A percentile compares a stretch with the other conserved stretches of the same genome.
Conservation (phyloP, 1,140 invertebrate species). For the Stenopsyche tienmushanensis region DNA sequence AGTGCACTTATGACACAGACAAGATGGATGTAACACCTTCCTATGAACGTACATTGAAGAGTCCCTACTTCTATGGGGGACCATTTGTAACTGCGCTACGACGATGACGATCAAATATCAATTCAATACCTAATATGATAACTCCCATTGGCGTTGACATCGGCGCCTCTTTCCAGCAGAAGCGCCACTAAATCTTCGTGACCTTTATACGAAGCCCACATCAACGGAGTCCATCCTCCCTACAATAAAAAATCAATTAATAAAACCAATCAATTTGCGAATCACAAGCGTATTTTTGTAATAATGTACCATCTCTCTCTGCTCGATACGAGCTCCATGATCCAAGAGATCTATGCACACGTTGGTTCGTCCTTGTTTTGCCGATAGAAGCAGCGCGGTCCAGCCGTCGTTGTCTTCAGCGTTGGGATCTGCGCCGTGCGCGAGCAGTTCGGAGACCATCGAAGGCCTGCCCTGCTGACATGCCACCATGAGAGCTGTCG, state of each 20-base stretch:
- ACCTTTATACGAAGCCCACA: constrained; percentile 98
- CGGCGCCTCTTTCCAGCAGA: constrained; percentile 85
- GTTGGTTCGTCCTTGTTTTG: constrained; percentile 85
- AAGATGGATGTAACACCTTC: no score
- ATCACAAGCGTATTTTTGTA: constrained; percentile 9
- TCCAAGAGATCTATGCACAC: constrained; percentile 83
- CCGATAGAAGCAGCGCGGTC: constrained; percentile 86
- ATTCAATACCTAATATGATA: constrained; percentile 83
- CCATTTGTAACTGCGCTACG: no score
- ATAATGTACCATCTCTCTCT: constrained; percentile 81
- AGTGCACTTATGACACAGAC: no score
- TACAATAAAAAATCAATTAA: constrained; percentile 46
- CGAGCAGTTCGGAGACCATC: constrained; percentile 81
- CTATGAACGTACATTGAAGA: no score
- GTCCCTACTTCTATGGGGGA: no score
- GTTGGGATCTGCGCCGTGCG: constrained; percentile 85
- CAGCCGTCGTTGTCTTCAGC: constrained; percentile 93
- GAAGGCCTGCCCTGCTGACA: constrained; percentile 75
- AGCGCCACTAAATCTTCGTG: constrained; percentile 75
- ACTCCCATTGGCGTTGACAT: constrained; percentile 94
- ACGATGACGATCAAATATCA: background rate
- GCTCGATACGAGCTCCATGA: constrained; percentile 83
- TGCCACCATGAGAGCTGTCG: constrained; percentile 88
- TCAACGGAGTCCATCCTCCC: constrained; percentile 95
- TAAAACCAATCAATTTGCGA: background rate